Evolutionary conservation across 2,113 vertebrate species (phyloP).

Genomic region (Cryptotis parvus): DNA sequence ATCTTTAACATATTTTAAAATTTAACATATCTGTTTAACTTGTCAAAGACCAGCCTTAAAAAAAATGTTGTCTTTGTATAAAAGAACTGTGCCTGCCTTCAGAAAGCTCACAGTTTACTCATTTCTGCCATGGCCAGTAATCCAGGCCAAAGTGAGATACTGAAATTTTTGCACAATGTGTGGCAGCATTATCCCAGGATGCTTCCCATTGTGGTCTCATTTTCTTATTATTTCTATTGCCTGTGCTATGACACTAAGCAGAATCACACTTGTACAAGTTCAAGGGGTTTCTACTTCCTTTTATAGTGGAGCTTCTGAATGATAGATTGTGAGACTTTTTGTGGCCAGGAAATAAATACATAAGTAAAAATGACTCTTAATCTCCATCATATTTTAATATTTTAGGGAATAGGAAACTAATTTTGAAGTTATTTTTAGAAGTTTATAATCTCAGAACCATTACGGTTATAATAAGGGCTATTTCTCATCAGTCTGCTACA

Average conservation of each 20-base stretch:
- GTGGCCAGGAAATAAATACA: slow-evolving; percentile 20
- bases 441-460: neutral
- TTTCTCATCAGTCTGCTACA: neutral
- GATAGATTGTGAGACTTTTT: slow-evolving; percentile 20
- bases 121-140: too few species aligned
- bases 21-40: slow-evolving; percentile 32
- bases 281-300: neutral
- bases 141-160: too few species aligned
- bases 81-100: neutral
- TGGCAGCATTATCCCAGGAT: neutral
- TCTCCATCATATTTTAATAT: neutral
- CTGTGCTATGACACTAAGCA: neutral
- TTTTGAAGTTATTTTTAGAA: slow-evolving; percentile 3
- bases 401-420: slow-evolving; percentile 5
- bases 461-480: neutral
- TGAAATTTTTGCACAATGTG: too few species aligned
- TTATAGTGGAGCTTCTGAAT: neutral
- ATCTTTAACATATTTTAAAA: slow-evolving; percentile 16
- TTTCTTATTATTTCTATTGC: neutral
- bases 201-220: neutral
- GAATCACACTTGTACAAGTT: neutral
- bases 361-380: neutral
- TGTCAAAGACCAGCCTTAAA: neutral
- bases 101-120: too few species aligned
- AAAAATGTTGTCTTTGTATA: neutral